Conservation (phyloP, 2,113 vertebrate genomes). For the Phaetusa simplex region DNA sequence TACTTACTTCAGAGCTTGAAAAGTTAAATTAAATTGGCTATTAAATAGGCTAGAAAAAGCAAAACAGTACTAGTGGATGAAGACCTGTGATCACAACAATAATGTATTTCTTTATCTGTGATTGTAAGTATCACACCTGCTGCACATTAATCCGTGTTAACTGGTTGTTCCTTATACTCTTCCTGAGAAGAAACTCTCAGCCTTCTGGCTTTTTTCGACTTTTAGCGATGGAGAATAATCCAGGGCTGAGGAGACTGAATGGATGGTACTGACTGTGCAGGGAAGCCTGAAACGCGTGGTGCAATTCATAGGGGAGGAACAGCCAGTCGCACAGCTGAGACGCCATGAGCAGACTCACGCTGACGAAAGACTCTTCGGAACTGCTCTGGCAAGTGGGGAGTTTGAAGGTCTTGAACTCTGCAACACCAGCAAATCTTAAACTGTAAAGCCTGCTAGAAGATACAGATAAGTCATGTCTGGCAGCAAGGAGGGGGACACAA, state of each 20-base stretch:
- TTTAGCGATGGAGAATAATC: background rate
- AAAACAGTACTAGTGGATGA: background rate
- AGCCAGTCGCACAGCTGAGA: background rate
- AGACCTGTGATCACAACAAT: background rate
- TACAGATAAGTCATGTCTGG: background rate
- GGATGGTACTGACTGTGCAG: background rate
- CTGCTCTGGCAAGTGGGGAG: background rate
- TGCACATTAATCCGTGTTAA: background rate
- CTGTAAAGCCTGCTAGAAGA: background rate
- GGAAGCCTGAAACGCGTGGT: background rate
- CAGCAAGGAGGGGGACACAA: rapidly evolving
- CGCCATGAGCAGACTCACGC: background rate
- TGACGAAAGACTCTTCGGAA: background rate
- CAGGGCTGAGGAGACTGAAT: background rate
- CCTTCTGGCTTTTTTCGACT: background rate
- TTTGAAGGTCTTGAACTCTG: background rate
- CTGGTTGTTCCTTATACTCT: background rate
- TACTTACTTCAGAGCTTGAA: background rate
- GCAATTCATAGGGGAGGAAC: background rate
- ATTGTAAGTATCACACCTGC: background rate
- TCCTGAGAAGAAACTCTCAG: background rate
- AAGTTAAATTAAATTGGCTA: background rate
- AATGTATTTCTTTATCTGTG: background rate
- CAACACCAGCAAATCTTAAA: background rate
- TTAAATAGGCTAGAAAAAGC: background rate